Base-by-base conservation (phyloP, 2,797 vertebrate genomes). In the Periophthalmus magnuspinnatus region DNA sequence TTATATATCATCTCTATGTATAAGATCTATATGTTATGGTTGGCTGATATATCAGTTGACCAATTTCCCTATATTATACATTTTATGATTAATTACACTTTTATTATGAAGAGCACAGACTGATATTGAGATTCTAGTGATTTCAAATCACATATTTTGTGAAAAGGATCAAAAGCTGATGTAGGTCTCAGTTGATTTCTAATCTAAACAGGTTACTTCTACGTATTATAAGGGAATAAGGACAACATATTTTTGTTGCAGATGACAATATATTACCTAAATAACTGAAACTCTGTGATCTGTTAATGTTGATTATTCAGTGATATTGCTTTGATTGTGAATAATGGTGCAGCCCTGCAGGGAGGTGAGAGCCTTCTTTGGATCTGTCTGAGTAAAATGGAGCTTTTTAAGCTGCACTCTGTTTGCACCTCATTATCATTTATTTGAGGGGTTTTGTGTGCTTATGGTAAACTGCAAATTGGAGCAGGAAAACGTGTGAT, bases 401-500 rank as follows among this genome's bases (percentile, higher is more conserved):
- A 41, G 41, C 16, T 48, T 64, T 45, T 47, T 66, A 24, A 34
- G 47, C 38, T 67, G 33, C n/a, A n/a, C 56, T 65, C 13, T 21
- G 10, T 21, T 69, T 70, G 48, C 33, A 47, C 17, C 50, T 41
- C 28, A 59, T 68, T 64, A 68, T 72, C 60, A 58, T 75, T 72
- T 71, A 60, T 24, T 33, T 34, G 55, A 34, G 28, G 24, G 17
- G 13, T 47, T 66, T 76, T 78, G 56, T 71, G 76, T 74, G 52
- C 74, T 81, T 76, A 75, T 80, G 73, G 67, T 63, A 75, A 66
- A 69, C 17, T 54, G 66, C 41, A 28, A 60, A 60, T 76, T 78
- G 73, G 54, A 72, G 72, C 17, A 36, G 69, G 75, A 65, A 74
- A 78, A 76, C 61, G 80, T 71, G 55, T 65, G 76, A 86, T 78